Evolutionary conservation across 2,888 invertebrate species (phyloP).

Genomic region (Fabriciana adippe): DNA sequence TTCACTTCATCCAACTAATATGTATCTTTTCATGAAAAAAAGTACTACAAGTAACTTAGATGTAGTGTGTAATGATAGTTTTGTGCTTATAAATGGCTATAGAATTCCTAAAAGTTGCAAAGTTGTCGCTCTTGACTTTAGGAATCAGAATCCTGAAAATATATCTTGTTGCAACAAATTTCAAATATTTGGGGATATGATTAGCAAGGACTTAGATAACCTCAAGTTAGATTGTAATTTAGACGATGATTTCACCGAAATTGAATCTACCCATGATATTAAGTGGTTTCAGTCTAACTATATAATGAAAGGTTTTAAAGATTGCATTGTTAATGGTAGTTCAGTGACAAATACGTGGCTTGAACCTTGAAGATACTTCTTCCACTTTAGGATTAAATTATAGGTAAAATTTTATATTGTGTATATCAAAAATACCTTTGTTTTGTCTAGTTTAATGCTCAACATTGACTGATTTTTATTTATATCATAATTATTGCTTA

Average conservation of each 20-base stretch:
- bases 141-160: constrained; percentile 51
- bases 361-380: constrained; percentile 43
- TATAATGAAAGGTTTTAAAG: constrained; percentile 83
- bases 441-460: constrained; percentile 27
- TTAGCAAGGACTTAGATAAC: constrained; percentile 48
- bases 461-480: constrained; percentile 29
- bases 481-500: constrained; percentile 14
- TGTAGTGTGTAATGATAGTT: constrained; percentile 61
- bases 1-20: constrained; percentile 70
- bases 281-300: constrained; percentile 81
- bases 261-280: constrained; percentile 60
- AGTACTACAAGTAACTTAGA: constrained; percentile 48
- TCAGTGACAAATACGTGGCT: constrained; percentile 80
- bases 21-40: constrained; percentile 77
- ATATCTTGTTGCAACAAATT: constrained; percentile 69
- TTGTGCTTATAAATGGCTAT: constrained; percentile 61
- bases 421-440: constrained; percentile 20
- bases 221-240: constrained; percentile 45
- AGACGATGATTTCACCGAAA: constrained; percentile 55
- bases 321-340: constrained; percentile 78
- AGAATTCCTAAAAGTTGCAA: constrained; percentile 65
- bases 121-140: constrained; percentile 66
- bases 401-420: constrained; percentile 15
- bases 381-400: neutral
- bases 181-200: constrained; percentile 66